Conservation (phyloP, 2,888 invertebrate species). For the Eilema depressum region DNA sequence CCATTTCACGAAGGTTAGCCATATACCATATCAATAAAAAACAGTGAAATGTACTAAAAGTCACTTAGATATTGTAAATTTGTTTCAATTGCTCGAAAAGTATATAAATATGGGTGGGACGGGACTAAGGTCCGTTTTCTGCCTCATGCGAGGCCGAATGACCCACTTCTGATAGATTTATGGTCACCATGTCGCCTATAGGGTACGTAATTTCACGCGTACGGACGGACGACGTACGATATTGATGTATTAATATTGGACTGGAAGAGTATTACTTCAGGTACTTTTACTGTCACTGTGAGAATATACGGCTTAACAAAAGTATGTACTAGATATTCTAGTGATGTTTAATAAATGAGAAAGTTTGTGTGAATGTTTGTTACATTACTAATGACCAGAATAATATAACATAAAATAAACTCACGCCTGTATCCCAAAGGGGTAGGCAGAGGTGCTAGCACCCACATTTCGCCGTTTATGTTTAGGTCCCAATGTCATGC, state of each 20-base stretch:
- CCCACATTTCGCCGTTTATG: too few species aligned
- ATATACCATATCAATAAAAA: constrained; percentile 20
- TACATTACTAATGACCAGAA: too few species aligned
- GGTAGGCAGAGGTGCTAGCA: too few species aligned
- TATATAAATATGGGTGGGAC: constrained; percentile 50
- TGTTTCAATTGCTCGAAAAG: constrained; percentile 34
- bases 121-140: constrained; percentile 17
- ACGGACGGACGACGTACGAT: constrained; percentile 23
- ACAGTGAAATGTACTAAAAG: constrained; percentile 24
- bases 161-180: constrained; percentile 52
- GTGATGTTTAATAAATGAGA: too few species aligned
- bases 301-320: neutral
- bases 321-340: neutral
- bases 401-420: too few species aligned
- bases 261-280: constrained; percentile 17
- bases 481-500: too few species aligned
- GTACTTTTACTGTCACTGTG: neutral
- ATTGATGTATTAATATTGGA: constrained; percentile 37
- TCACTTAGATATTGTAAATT: constrained; percentile 33
- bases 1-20: neutral
- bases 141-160: constrained; percentile 29
- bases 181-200: constrained; percentile 44
- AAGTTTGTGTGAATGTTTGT: neutral
- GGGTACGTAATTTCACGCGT: constrained; percentile 40
- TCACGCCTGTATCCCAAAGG: too few species aligned